phyloP scores from a whole-genome alignment of 2,113 vertebrate genomes.

The Oryzias javanicus region DNA sequence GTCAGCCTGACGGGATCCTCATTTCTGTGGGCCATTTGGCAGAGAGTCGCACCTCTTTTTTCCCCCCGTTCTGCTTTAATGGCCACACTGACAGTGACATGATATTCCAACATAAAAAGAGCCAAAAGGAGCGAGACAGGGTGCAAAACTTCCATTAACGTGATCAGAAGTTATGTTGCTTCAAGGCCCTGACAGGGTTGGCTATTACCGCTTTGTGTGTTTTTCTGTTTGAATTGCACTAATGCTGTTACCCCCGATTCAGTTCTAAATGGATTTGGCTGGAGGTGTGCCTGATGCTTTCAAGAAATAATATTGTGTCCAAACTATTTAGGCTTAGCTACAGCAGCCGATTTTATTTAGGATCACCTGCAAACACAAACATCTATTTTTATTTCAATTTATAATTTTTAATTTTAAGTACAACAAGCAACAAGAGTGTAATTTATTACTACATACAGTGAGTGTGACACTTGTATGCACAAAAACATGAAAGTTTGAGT shows the following conservation, averaged over 20 bases:
- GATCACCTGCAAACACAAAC: background rate
- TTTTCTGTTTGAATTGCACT: conserved; percentile 32
- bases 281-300: conserved; percentile 10
- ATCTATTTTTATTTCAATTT: no score
- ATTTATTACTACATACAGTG: no score
- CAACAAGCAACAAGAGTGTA: no score
- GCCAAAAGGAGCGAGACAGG: conserved; percentile 45
- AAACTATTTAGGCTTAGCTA: background rate
- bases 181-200: conserved; percentile 49
- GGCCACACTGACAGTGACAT: conserved; percentile 69
- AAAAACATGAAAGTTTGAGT: conserved; percentile 20
- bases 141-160: conserved; percentile 60
- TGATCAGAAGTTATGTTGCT: conserved; percentile 63
- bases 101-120: conserved; percentile 67
- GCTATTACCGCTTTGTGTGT: conserved; percentile 42
- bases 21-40: conserved; percentile 77
- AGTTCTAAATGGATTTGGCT: conserved; percentile 7
- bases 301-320: background rate
- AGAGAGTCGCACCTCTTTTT: conserved; percentile 49
- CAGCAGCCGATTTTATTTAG: background rate
- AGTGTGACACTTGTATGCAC: conserved; percentile 19
- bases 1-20: conserved; percentile 72
- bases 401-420: no score
- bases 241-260: conserved; percentile 20
- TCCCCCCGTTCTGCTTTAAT: conserved; percentile 68